Conservation (phyloP, 2,113 vertebrate genomes). For the Gobius niger region DNA sequence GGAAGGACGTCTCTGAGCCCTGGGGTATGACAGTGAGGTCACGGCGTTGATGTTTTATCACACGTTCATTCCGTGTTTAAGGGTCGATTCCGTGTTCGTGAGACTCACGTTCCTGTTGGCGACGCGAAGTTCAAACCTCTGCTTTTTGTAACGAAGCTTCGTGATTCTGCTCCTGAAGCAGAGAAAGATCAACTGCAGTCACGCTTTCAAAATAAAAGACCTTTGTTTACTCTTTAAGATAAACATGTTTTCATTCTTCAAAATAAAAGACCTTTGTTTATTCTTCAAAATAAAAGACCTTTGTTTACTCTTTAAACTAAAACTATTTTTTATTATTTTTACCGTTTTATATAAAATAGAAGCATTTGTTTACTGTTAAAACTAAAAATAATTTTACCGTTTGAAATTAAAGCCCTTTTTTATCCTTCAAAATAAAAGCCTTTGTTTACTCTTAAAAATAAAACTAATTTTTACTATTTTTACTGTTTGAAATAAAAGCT, state of each 20-base stretch:
- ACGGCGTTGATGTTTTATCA: too few relatives aligned
- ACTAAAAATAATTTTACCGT: background rate
- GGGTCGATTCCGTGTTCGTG: background rate
- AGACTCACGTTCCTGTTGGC: conserved; percentile 89
- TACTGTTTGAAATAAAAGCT: too few relatives aligned
- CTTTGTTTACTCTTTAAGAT: background rate
- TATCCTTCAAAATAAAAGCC: too few relatives aligned
- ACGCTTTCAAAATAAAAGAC: background rate
- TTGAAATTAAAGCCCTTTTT: background rate
- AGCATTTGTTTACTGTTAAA: too few relatives aligned
- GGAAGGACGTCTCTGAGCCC: too few relatives aligned
- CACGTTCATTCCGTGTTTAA: too few relatives aligned
- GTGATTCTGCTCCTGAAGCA: conserved; percentile 87
- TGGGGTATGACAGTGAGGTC: too few relatives aligned
- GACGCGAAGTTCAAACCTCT: conserved; percentile 89
- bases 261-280: too few relatives aligned
- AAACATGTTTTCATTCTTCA: background rate
- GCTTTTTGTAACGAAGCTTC: conserved; percentile 91
- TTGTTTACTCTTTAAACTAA: background rate
- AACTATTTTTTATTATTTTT: background rate
- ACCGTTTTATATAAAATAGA: background rate
- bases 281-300: too few relatives aligned
- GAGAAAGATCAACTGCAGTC: conserved; percentile 10
- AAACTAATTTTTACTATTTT: too few relatives aligned
- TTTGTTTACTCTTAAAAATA: too few relatives aligned